Evolutionary conservation across 2,113 vertebrate species (phyloP).

Genomic region (Sapayoa aenigma): DNA sequence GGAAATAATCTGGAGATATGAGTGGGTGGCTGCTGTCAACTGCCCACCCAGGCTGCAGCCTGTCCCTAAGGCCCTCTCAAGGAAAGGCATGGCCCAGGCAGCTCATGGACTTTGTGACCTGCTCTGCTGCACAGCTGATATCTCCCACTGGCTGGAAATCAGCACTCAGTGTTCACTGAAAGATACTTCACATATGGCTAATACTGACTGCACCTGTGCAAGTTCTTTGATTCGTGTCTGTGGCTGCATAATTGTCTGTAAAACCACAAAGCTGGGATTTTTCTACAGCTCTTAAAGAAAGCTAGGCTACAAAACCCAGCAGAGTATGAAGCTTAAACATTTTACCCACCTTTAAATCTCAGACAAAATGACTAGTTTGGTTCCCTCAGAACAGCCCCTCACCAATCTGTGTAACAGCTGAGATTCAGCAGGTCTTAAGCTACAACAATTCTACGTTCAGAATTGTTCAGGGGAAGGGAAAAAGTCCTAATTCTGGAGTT

Average conservation of each 20-base stretch:
- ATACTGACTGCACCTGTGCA: background rate
- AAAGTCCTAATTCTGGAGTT: background rate
- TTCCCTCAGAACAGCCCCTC: background rate
- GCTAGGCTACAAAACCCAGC: background rate
- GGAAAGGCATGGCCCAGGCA: background rate
- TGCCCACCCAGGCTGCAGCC: background rate
- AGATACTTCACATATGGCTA: background rate
- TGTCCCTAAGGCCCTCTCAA: background rate
- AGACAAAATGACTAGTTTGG: background rate
- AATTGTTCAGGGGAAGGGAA: background rate
- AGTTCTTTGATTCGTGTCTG: background rate
- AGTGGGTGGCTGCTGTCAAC: background rate
- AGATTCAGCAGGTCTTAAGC: background rate
- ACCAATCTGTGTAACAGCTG: background rate
- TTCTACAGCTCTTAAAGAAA: background rate
- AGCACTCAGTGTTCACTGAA: accelerated
- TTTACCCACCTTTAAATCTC: background rate
- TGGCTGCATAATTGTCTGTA: background rate
- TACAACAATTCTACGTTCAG: background rate
- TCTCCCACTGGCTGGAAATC: background rate
- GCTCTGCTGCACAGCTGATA: background rate
- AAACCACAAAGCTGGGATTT: background rate
- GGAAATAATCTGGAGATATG: background rate
- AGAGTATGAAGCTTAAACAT: background rate
- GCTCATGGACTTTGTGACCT: background rate